Base-by-base conservation (phyloP, 2,113 vertebrate species). In the Carollia perspicillata region DNA sequence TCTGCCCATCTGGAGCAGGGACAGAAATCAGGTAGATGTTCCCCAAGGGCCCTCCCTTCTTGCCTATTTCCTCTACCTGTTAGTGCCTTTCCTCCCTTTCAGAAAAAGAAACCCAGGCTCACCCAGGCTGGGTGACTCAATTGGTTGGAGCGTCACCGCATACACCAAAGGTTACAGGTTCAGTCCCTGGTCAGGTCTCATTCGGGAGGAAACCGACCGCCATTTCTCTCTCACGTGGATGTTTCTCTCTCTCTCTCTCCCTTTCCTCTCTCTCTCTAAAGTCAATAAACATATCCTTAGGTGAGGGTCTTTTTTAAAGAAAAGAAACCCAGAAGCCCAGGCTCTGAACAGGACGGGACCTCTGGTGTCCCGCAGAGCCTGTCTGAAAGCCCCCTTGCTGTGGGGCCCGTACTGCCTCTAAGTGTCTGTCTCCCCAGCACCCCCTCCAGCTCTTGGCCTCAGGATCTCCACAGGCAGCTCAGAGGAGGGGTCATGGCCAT, bases 331-430 rank as follows among this genome's bases (percentile, higher is more conserved):
- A 35, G 72, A 55, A 78, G 20, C 42, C 26, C n/a, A 22, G 40
- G 14, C 22, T 12, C 37, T 10, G 26, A 49, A 42, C 0, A 35
- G 20, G 28, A 16, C 2, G n/a, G 53, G 12, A 51, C 26, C 11
- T 35, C 37, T 35, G 58, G n/a, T 0, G 3, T n/a, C 66, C 35
- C 42, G 4, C 5, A 0, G 26, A 22, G 40, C 58, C 66, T 20
- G 33, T 55, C 81, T 8, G 51, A 68, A 23, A 81, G 7, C n/a
- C 28, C n/a, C 55, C 35, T 40, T 14, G 28, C 44, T 28, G 3
- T 8, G 12, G 26, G 47, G 49, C 30, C 26, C 0, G 1, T 0
- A 2, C 12, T 40, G 47, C n/a, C 16, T 49, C 20, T 18, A 22
- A 28, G 20, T 2, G 35, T 58, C 22, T 17, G 22, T 69, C 58